A percentile compares a stretch with the other conserved stretches of the same genome.
These are phyloP conservation scores for Podarcis siculus DNA, from an alignment of 2,797 vertebrate species.

Conservation along the genomic window DNA sequence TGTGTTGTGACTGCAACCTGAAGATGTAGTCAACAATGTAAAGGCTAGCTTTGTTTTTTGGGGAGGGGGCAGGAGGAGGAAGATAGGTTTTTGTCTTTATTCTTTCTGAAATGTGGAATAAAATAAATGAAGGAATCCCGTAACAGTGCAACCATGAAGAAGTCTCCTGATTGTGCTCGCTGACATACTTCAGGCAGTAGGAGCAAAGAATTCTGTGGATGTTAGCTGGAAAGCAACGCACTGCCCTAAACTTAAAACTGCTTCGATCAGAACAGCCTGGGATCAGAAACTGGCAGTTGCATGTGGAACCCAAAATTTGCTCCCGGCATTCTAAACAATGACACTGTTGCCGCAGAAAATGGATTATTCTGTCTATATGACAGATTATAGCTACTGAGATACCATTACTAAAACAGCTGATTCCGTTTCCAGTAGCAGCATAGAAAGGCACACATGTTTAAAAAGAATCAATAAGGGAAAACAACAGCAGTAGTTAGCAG, in stretches of 20 bases:
- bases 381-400: constrained; percentile 27
- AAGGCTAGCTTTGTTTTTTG: not conserved
- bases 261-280: constrained; percentile 31
- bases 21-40: not conserved
- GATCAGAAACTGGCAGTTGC: constrained; percentile 48
- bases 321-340: constrained; percentile 24
- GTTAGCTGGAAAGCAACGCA: not conserved
- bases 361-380: constrained; percentile 11
- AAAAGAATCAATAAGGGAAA: constrained; percentile 23
- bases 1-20: not conserved
- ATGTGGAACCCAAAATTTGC: constrained; percentile 17
- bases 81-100: not conserved
- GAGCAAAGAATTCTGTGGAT: not conserved
- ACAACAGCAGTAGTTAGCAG: not conserved
- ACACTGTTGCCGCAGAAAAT: constrained; percentile 15
- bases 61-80: not conserved
- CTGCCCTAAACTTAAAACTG: constrained; percentile 13
- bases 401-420: not conserved
- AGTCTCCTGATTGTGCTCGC: not conserved
- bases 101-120: not conserved
- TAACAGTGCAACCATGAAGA: not conserved
- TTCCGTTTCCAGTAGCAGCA: constrained; percentile 4
- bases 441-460: not conserved
- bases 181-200: not conserved
- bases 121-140: not conserved